phyloP scores from a whole-genome alignment of 2,797 vertebrate species.

The Heterohyrax brucei region DNA sequence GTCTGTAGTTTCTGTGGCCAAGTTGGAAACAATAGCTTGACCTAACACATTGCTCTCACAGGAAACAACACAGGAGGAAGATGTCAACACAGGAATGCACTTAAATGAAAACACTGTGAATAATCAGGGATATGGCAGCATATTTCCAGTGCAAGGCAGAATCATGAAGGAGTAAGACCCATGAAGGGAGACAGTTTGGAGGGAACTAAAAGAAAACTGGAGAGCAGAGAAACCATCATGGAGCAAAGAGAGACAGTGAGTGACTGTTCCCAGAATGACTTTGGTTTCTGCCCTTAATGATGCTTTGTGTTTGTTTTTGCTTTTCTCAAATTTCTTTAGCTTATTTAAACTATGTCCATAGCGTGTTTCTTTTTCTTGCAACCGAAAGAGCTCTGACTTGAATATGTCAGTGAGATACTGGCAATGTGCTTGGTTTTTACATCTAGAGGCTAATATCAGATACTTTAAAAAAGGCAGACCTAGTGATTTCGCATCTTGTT shows the following conservation, averaged over 20 bases:
- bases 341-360: not conserved
- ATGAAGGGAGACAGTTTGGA: not conserved
- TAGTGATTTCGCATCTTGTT: not conserved
- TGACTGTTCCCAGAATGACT: not conserved
- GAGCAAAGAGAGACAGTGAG: not conserved
- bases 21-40: not conserved
- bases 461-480: not conserved
- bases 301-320: not conserved
- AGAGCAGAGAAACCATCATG: not conserved
- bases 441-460: not conserved
- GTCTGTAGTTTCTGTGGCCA: not conserved
- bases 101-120: not conserved
- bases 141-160: not conserved
- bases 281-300: not conserved
- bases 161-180: not conserved
- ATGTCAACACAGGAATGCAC: not conserved
- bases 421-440: not conserved
- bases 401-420: not conserved
- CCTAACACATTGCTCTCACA: not conserved
- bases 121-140: not conserved
- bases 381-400: not conserved
- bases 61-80: not conserved
- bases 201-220: not conserved
- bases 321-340: constrained; percentile 29
- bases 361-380: not conserved